Evolutionary conservation across 2,888 invertebrate genomes (phyloP), one percentile per base, ranked within the genome.

Genomic region (Aporophyla nigra): DNA sequence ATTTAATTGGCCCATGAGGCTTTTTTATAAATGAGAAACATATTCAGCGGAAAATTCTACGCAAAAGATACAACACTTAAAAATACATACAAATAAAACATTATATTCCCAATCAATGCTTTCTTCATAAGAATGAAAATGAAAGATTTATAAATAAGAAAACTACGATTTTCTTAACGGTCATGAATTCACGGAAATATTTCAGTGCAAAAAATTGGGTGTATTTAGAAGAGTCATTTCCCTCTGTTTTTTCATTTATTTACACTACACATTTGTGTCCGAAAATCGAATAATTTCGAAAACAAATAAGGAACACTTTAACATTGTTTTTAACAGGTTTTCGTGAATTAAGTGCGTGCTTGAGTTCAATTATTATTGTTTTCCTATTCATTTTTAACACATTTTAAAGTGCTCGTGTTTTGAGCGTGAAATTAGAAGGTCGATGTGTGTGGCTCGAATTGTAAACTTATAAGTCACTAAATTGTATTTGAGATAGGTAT

Each of bases 401-500:
- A 53, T 76, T 80, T 54, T 61, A 49, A 49, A 33, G 56, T 53
- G 63, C 43, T 58, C 67, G 59, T 83, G 70, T 68, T 71, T 19
- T 54, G 70, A 49, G 27, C 73, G 40, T 80, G 68, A 80, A 68
- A 74, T 71, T 61, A 69, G 84, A 84, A 83, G 84, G 83, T 66
- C 73, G 54, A 49, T 61, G 46, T 66, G 24, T 71, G 70, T 73
- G 43, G 33, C 51, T 59, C 40, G 4, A 63, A 16, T 27, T 46
- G 33, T 71, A 63, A 72, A 69, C 68, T 74, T 74, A 46, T 33
- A 49, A 27, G 27, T 16, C 5, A 65, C 24, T 72, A 76, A 70
- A 70, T n/a, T 43, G 51, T 58, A 19, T n/a, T 58, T 69, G 51
- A 59, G 46, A 53, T 56, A 66, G 46, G 14, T 21, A 24, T 12